Conservation (phyloP, 1,140 invertebrate species). For the Aculops lycopersici region DNA sequence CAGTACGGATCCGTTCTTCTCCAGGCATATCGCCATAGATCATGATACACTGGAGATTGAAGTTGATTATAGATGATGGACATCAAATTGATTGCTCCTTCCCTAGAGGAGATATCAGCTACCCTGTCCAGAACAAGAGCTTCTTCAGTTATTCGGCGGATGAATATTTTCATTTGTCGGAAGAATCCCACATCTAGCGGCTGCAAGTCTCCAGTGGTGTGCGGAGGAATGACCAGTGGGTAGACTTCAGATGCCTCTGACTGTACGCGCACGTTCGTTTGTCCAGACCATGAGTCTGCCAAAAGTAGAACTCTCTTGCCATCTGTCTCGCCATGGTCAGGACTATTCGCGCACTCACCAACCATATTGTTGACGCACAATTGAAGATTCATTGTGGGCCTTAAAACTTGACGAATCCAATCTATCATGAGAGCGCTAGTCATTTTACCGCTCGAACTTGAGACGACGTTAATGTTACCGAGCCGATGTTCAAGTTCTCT, state of each 20-base stretch:
- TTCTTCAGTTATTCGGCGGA: neutral
- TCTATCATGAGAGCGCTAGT: neutral
- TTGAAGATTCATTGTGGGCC: neutral
- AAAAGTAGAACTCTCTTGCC: neutral
- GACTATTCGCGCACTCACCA: no score
- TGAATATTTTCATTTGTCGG: neutral
- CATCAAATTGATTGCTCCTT: neutral
- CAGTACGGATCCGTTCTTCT: neutral
- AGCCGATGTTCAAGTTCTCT: neutral
- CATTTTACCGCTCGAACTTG: neutral
- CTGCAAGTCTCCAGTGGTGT: neutral
- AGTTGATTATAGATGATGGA: neutral
- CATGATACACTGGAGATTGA: neutral
- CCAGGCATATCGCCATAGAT: neutral
- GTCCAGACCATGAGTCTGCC: neutral
- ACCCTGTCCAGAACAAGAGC: neutral
- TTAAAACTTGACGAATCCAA: neutral
- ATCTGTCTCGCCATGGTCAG: neutral
- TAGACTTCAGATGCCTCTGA: neutral
- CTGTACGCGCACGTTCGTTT: neutral
- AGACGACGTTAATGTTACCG: neutral
- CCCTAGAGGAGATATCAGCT: neutral
- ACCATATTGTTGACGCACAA: no score
- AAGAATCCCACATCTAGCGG: neutral
- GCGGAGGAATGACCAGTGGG: neutral